Base-by-base conservation (phyloP, 2,888 invertebrate genomes). In the Apamea crenata region DNA sequence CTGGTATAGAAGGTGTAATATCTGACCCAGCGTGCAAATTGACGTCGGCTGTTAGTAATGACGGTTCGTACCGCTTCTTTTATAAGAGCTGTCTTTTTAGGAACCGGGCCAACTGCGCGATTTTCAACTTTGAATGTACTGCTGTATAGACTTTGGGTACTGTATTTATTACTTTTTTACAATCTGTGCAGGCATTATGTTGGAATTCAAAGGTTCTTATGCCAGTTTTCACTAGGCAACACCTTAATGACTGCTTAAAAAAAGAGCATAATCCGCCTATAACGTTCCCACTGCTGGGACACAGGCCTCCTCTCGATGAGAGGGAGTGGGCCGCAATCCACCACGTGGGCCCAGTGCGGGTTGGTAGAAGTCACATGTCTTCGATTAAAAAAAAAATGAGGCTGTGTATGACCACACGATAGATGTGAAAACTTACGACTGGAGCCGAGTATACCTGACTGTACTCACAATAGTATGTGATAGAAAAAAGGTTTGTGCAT, bases 11-110 rank as follows among this genome's bases (percentile, higher is more conserved):
- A 21, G 36, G 69, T 75, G 29, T 73, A 68, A 74, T 65, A 79
- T 76, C 50, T 29, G 65, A 72, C 65, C 61, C 53, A 40, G 80
- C 68, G 40, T 72, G 83, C 74, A 86, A 85, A 86, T 86, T 80
- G 85, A 82, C 59, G 80, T 32, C 85, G 40, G 66, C 82, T 85
- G 83, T 71, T 74, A 66, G 87, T 83, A 87, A 87, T 85, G 83
- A 73, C 74, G 74, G 80, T 74, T 65, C 76, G 32, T 36, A 40
- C 71, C 50, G 65, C 68, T 80, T 79, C 65, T 78, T 85, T 77
- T 74, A 70, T 25, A 63, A 67, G 50, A 83, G 50, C 56, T 80
- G 72, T 77, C 76, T 80, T 74, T 85, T 83, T 77, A 80, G 80
- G 74, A 83, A 53, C 61, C 2, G 29, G 61, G 80, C 53, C 80